These are phyloP conservation scores for Temnopleurus reevesii DNA, from an alignment of 53 echinoderm and acorn worm species.

Conservation along the genomic window DNA sequence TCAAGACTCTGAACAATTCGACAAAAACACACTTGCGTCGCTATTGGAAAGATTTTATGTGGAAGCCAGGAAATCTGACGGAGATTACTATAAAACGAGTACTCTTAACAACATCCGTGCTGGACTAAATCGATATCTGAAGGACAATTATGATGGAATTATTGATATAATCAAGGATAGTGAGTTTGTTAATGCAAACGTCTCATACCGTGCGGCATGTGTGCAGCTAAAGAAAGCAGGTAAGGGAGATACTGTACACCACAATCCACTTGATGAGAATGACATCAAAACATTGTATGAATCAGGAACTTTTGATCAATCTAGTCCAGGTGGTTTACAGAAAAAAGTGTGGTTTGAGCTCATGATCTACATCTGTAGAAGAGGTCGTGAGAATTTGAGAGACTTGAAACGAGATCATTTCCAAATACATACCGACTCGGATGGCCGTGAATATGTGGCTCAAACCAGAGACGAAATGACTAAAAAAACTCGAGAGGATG, in stretches of 20 bases:
- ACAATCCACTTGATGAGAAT: conserved; percentile 18
- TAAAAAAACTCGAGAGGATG: conserved; percentile 45
- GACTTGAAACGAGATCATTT: conserved; percentile 27
- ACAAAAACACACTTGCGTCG: background rate
- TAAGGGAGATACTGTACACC: conserved; percentile 54
- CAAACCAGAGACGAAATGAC: conserved; percentile 40
- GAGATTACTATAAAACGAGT: conserved; percentile 44
- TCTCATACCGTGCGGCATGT: conserved; percentile 31
- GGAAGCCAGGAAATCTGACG: conserved; percentile 44
- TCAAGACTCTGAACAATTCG: background rate
- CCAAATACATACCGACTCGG: background rate
- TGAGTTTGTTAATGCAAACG: conserved; percentile 44
- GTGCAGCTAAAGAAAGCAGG: conserved; percentile 42
- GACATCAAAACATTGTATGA: conserved; percentile 18
- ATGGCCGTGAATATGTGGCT: conserved; percentile 17
- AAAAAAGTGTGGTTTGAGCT: conserved; percentile 51
- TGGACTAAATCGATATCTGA: conserved; percentile 47
- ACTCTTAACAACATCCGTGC: background rate
- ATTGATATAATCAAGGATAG: conserved; percentile 50
- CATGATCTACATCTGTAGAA: conserved; percentile 36
- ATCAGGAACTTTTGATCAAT: conserved; percentile 23
- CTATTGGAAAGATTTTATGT: conserved; percentile 33
- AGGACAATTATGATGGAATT: background rate
- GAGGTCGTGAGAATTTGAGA: conserved; percentile 44
- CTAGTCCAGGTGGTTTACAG: background rate